Evolutionary conservation across 2,797 vertebrate species (phyloP).

Genomic region (Galagoides demidoff): DNA sequence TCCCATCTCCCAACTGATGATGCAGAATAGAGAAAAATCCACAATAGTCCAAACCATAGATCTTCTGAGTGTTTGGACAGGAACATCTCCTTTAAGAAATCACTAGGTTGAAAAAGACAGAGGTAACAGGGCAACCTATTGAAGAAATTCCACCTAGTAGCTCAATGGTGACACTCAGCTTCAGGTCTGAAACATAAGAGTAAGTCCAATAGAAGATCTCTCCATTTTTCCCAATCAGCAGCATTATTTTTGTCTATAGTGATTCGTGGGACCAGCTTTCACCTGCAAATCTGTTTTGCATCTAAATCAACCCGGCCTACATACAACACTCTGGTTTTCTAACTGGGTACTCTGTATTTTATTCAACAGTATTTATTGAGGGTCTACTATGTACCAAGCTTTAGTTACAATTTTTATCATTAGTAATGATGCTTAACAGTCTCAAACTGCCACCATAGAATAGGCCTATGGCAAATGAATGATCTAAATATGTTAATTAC

Average conservation of each 20-base stretch:
- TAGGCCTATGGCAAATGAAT: background rate
- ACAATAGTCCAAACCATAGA: background rate
- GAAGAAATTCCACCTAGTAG: background rate
- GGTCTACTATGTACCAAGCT: background rate
- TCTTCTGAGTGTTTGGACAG: background rate
- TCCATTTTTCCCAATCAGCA: background rate
- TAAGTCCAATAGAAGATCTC: background rate
- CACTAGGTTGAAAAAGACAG: background rate
- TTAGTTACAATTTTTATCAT: slow-evolving; percentile 5
- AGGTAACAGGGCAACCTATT: background rate
- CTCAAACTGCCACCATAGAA: background rate
- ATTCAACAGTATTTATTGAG: slow-evolving; percentile 13
- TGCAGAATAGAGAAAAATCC: background rate
- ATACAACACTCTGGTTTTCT: background rate
- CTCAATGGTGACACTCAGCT: background rate
- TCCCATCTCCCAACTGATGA: background rate
- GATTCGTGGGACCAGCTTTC: slow-evolving; percentile 9
- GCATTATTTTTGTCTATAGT: slow-evolving; percentile 17
- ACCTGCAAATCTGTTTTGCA: background rate
- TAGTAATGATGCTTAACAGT: background rate
- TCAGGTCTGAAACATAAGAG: slow-evolving; percentile 19
- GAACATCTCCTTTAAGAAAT: slow-evolving; percentile 29
- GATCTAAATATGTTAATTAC: background rate
- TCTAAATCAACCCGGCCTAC: slow-evolving; percentile 23
- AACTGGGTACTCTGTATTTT: background rate